These are phyloP conservation scores for Mimachlamys varia DNA, from an alignment of 2,888 invertebrate species.

Conservation along the genomic window DNA sequence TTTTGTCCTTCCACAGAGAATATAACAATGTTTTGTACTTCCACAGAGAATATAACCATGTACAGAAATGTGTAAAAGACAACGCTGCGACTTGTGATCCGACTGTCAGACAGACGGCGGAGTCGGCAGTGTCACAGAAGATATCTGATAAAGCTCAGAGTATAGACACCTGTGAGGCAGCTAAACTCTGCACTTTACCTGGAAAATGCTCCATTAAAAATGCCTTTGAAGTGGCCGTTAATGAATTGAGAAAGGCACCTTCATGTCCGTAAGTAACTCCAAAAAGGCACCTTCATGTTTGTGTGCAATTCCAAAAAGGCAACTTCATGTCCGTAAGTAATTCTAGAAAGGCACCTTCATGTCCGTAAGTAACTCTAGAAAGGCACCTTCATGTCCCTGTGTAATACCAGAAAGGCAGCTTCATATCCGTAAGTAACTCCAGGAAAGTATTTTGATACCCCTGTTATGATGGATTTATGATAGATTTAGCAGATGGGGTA, in stretches of 20 bases:
- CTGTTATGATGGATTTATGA: no score
- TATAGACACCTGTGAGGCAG: neutral
- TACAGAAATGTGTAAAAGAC: neutral
- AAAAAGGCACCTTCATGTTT: neutral
- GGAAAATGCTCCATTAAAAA: slow-evolving; percentile 13
- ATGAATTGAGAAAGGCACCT: neutral
- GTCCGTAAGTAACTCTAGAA: neutral
- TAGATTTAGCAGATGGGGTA: no score
- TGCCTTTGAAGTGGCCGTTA: neutral
- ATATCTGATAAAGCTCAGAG: neutral
- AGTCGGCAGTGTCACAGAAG: neutral
- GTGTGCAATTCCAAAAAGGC: neutral
- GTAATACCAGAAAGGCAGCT: no score
- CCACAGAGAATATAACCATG: neutral
- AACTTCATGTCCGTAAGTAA: no score
- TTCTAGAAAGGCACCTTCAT: neutral
- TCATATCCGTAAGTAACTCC: neutral
- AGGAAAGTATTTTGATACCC: no score
- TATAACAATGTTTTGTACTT: neutral
- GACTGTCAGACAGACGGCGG: neutral
- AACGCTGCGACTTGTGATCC: neutral
- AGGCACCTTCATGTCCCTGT: no score
- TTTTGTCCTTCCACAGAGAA: neutral
- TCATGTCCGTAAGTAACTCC: neutral
- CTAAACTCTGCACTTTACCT: neutral